Evolutionary conservation across 2,888 invertebrate species (phyloP), one percentile per base, ranked within the genome.

Genomic region (Diabrotica balteata): DNA sequence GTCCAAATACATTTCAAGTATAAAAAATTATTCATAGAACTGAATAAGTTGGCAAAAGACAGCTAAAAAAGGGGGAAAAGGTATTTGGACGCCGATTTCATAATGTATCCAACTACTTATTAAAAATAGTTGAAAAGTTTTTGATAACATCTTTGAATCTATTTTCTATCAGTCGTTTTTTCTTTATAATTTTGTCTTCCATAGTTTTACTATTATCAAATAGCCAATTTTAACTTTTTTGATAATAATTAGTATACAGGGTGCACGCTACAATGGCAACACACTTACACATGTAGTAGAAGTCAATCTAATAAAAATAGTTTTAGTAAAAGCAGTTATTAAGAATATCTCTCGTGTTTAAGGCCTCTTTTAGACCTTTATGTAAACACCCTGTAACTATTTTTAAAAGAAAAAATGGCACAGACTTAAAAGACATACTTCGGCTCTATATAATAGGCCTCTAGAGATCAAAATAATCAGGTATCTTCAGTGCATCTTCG

Each of bases 401-500:
- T 52, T 47, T 64, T 50, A 63, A 64, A 49, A 64, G 63, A 71
- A 53, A 68, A 57, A 74, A 75, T 75, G 76, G 75, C 76, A 76
- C 76, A 75, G 72, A 75, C 72, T 70, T 73, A 71, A 32, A 46
- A 44, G 63, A 67, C 50, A 63, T 58, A 66, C 64, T 72, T 62
- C 62, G 71, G 73, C 73, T 55, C 69, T 71, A 68, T 69, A 69
- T 69, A 60, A 72, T 69, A 72, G 69, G 71, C 66, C 66, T 64
- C 61, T 68, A 70, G 76, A 77, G 63, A 75, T 75, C 67, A 75
- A 69, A 64, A 63, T 69, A 70, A 72, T 71, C 75, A 72, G 71
- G 73, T 73, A 67, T 72, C 72, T 66, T 74, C 74, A 59, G 63
- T 63, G 58, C 50, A 58, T 54, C 58, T 45, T 54, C 51, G 47